Base-by-base conservation (phyloP, 2,113 vertebrate species). In the Cyprinus carpio region DNA sequence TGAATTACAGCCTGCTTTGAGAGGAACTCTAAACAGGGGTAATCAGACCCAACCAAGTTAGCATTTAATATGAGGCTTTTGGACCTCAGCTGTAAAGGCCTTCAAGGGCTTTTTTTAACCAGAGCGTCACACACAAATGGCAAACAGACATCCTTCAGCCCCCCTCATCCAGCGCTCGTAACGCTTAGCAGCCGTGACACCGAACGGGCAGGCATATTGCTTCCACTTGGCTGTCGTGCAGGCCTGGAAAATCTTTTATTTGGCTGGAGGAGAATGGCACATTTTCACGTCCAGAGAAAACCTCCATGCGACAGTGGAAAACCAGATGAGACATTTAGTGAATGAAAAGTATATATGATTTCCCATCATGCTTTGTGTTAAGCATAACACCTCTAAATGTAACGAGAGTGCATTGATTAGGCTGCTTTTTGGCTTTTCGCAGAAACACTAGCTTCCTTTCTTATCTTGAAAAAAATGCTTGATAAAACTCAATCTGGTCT, bases 41-140 rank as follows among this genome's bases (percentile, higher is more conserved):
- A 89, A 83, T 89, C 75, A 90, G 84, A 88, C 89, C 75, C 81
- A 87, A 91, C 88, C 87, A 92, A 83, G 81, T 83, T 89, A 77
- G 79, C 78, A 46, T 85, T 80, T 85, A 85, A 85, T 85, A 79
- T 72, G 43, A 65, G 83, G 75, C 75, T 85, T 78, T 79, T 62
- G 84, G 75, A 54, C 49, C 56, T 49, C 51, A 71, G 54, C 76
- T 80, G 49, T 85, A 85, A 85, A 72, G 64, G 43, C 62, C 65
- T 79, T 31, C 64, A 58, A 60, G 64, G 62, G 77, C 49, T 82
- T 80, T 80, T 60, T 62, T 83, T 60, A 87, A 65, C 43, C 67
- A 8, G 58, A 76, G 83, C 75, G 67, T 82, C 88, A 81, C 51
- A 58, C 84, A 80, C 75, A 86, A 86, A 88, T 74, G 75, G 80